These are phyloP conservation scores for Scaptodrosophila lebanonensis DNA, from an alignment of 1,140 invertebrate species.

Conservation along the genomic window DNA sequence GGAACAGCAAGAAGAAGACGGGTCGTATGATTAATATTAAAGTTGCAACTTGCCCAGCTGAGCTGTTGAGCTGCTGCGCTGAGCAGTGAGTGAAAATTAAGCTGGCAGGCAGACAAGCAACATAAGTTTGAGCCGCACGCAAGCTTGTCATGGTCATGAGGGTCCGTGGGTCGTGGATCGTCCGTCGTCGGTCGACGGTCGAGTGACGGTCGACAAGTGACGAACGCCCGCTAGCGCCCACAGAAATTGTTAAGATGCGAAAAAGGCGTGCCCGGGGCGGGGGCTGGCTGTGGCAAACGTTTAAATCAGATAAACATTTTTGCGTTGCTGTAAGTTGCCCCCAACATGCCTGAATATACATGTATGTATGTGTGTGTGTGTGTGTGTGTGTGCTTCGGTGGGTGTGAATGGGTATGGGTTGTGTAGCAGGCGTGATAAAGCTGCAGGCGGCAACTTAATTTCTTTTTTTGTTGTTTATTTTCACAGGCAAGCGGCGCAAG, in stretches of 20 bases:
- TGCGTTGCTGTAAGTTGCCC: no score
- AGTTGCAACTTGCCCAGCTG: constrained; percentile 36
- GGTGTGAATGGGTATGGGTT: constrained; percentile 2
- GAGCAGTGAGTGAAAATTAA: constrained; percentile 60
- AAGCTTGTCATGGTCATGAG: no score
- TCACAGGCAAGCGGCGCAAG: constrained; percentile 6
- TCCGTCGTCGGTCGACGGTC: background rate
- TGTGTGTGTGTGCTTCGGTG: background rate
- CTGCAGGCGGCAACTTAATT: constrained; percentile 71
- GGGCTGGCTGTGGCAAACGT: constrained; percentile 47
- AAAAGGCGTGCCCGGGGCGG: background rate
- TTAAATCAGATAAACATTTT: constrained; percentile 69
- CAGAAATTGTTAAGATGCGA: background rate
- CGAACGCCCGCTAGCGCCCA: constrained; percentile 29
- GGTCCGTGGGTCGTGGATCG: background rate
- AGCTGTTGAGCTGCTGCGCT: no score
- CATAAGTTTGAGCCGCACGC: constrained; percentile 53
- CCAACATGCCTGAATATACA: no score
- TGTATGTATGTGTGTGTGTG: constrained; percentile 8
- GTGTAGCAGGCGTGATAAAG: constrained; percentile 56
- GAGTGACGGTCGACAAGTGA: constrained; percentile 27
- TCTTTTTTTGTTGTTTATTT: constrained; percentile 41
- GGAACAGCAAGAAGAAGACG: constrained; percentile 19
- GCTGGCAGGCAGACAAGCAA: constrained; percentile 36
- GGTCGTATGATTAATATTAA: constrained; percentile 72